These are phyloP conservation scores for Synanthedon myopaeformis DNA, from an alignment of 2,888 invertebrate species.

Conservation along the genomic window DNA sequence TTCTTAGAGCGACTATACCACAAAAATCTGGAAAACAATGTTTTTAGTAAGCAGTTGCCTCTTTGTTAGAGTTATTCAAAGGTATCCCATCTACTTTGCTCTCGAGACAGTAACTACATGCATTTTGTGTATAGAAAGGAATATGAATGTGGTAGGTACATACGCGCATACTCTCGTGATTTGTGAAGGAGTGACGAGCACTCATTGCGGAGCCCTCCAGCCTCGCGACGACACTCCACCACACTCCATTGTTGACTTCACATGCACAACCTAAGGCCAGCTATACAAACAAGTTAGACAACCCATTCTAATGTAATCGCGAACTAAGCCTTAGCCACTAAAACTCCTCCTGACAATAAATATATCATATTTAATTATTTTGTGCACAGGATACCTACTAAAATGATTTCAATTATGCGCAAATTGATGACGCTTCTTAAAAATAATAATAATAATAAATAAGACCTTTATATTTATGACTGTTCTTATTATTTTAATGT, in stretches of 20 bases:
- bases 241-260: slow-evolving; percentile 11
- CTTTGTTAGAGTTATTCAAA: background rate
- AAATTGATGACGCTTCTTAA: too few relatives aligned
- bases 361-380: too few relatives aligned
- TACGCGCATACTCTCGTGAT: slow-evolving; percentile 6
- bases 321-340: too few relatives aligned
- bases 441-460: too few relatives aligned
- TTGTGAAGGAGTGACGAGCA: slow-evolving; percentile 10
- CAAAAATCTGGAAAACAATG: background rate
- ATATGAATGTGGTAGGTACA: background rate
- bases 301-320: too few relatives aligned
- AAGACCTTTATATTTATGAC: too few relatives aligned
- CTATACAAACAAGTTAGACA: too few relatives aligned
- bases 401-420: too few relatives aligned
- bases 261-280: background rate
- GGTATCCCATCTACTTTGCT: background rate
- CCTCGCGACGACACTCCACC: slow-evolving; percentile 5
- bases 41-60: background rate
- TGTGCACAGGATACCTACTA: too few relatives aligned
- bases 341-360: too few relatives aligned
- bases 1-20: too few relatives aligned
- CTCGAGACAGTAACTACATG: background rate
- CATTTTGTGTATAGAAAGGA: background rate
- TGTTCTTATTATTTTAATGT: too few relatives aligned
- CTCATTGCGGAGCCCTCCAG: slow-evolving; percentile 8